Percentiles rank a stretch among this genome's conserved stretches.
Conservation (phyloP, 2,888 invertebrate genomes). For the Caenorhabditis afra region DNA sequence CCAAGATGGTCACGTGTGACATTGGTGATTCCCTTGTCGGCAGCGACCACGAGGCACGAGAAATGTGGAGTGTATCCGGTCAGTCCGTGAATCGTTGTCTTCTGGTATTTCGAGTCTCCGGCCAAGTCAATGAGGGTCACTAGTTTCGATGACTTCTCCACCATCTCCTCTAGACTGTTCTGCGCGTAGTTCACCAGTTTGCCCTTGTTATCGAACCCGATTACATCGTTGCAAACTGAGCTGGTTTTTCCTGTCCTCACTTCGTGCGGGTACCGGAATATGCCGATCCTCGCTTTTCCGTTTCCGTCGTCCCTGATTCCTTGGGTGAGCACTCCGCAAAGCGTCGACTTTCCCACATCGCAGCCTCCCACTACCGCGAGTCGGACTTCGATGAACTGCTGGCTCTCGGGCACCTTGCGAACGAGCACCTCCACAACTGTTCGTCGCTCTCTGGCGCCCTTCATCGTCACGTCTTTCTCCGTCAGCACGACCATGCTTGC, state of each 20-base stretch:
- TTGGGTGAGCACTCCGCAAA: slow-evolving; percentile 95
- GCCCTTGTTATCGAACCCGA: slow-evolving; percentile 89
- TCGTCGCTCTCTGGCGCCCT: slow-evolving; percentile 48
- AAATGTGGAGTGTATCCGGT: slow-evolving; percentile 72
- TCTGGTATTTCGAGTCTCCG: slow-evolving; percentile 94
- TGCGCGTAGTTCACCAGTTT: slow-evolving; percentile 77
- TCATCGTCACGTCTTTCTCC: slow-evolving; percentile 83
- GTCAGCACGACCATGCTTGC: slow-evolving; percentile 87
- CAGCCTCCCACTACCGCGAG: slow-evolving; percentile 95
- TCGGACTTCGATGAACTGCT: slow-evolving; percentile 86
- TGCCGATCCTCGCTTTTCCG: slow-evolving; percentile 92
- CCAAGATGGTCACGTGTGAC: slow-evolving; percentile 92
- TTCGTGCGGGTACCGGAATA: slow-evolving; percentile 93
- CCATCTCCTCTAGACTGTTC: slow-evolving; percentile 85
- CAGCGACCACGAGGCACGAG: slow-evolving; percentile 87
- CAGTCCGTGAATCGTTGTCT: slow-evolving; percentile 94
- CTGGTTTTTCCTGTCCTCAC: slow-evolving; percentile 95
- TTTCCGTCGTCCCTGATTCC: slow-evolving; percentile 94
- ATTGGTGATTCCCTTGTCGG: slow-evolving; percentile 84
- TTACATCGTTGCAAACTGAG: slow-evolving; percentile 90
- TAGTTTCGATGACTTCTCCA: slow-evolving; percentile 92
- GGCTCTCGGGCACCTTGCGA: slow-evolving; percentile 85
- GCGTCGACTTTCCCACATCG: slow-evolving; percentile 91
- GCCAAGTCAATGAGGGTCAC: slow-evolving; percentile 96
- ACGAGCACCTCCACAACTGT: slow-evolving; percentile 86